Evolutionary conservation across 2,797 vertebrate genomes (phyloP).

Genomic region (Urocyon cinereoargenteus): DNA sequence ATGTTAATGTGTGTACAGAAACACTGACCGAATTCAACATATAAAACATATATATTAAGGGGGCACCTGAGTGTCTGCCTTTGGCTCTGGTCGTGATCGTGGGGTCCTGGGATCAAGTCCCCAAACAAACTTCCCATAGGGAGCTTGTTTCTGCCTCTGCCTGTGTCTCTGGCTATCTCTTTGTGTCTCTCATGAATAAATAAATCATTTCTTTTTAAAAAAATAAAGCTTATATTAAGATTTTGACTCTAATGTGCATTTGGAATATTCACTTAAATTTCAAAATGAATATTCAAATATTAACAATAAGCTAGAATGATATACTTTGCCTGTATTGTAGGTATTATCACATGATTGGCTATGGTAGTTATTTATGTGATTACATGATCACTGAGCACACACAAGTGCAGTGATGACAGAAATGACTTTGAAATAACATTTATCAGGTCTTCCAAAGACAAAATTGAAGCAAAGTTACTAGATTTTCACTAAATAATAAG

Average conservation of each 20-base stretch:
- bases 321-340: not conserved
- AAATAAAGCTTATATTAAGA: not conserved
- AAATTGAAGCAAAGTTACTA: not conserved
- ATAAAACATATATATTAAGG: not conserved
- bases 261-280: not conserved
- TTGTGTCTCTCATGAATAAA: no score
- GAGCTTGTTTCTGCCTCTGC: no score
- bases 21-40: not conserved
- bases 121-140: no score
- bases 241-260: not conserved
- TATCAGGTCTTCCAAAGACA: not conserved
- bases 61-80: no score
- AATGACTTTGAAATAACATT: constrained; percentile 10
- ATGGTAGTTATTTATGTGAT: not conserved
- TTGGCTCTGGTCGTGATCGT: no score
- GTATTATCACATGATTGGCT: not conserved
- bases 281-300: not conserved
- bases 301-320: not conserved
- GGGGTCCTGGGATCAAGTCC: no score
- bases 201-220: no score
- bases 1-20: not conserved
- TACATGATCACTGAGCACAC: not conserved
- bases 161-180: no score
- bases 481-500: not conserved
- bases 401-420: not conserved